phyloP scores from a whole-genome alignment of 2,888 invertebrate genomes.

The Notocelia uddmanniana region DNA sequence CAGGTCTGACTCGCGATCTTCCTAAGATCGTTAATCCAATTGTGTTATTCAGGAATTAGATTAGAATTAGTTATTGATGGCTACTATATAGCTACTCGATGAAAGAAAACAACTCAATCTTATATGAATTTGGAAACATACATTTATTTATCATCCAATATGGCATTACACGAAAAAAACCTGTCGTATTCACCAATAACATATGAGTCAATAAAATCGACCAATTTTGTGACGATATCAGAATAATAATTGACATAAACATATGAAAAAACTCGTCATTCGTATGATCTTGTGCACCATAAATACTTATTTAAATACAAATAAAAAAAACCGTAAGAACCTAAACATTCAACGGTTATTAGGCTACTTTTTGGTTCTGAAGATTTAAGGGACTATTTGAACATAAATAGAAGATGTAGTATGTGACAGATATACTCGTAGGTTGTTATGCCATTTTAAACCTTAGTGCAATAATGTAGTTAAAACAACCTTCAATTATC shows the following conservation, averaged over 20 bases:
- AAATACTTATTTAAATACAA: neutral
- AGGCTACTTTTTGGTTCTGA: neutral
- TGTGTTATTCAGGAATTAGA: too few species aligned
- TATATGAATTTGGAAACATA: too few species aligned
- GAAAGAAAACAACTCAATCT: too few species aligned
- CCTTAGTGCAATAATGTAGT: neutral
- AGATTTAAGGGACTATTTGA: neutral
- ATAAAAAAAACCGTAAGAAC: neutral
- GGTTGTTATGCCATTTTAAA: neutral
- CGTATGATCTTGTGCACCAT: neutral
- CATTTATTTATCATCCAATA: too few species aligned
- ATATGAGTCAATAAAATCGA: neutral
- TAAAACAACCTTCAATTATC: conserved; percentile 53
- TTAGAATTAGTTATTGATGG: too few species aligned
- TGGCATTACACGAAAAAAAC: too few species aligned
- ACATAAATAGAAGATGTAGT: neutral
- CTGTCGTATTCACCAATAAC: neutral
- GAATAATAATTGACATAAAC: neutral
- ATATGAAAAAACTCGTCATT: neutral
- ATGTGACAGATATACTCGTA: neutral
- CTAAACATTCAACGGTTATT: neutral
- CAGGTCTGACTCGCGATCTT: too few species aligned
- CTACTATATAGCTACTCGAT: too few species aligned
- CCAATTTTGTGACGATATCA: neutral
- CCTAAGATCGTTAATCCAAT: too few species aligned